A percentile compares a stretch with the other conserved stretches of the same genome.
phyloP scores from a whole-genome alignment of 2,113 vertebrate genomes.

The Eurypyga helias region DNA sequence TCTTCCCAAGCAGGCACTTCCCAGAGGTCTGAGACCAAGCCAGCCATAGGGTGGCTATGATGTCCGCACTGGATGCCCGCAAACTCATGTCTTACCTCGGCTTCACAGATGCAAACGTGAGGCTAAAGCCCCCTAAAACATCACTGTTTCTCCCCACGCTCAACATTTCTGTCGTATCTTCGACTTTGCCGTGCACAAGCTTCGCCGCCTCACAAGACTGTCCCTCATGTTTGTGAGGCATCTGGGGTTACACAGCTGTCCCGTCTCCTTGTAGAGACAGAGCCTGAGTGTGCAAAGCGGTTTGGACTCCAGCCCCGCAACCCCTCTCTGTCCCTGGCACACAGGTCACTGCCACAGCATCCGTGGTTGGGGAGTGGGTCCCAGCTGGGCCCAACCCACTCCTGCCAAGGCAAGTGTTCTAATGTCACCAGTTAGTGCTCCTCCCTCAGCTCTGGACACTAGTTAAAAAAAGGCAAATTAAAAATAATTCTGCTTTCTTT shows the following conservation, averaged over 20 bases:
- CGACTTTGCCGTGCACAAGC: neutral
- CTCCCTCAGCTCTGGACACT: neutral
- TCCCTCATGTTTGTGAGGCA: neutral
- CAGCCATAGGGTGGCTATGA: too few relatives aligned
- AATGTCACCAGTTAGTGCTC: neutral
- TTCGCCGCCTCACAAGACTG: neutral
- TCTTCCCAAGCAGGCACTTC: too few relatives aligned
- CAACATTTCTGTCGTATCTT: neutral
- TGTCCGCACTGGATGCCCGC: too few relatives aligned
- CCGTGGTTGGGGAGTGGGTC: accelerated
- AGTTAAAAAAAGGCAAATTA: neutral
- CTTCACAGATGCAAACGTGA: neutral
- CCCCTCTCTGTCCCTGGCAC: neutral
- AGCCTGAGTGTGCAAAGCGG: accelerated
- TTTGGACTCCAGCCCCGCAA: neutral
- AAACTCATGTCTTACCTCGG: accelerated
- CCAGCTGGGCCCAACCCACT: neutral
- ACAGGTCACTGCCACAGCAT: accelerated
- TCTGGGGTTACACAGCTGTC: neutral
- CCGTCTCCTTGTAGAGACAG: neutral
- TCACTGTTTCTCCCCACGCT: accelerated
- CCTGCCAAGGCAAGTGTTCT: neutral
- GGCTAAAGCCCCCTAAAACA: neutral
- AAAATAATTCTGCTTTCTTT: neutral
- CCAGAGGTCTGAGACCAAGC: too few relatives aligned